Evolutionary conservation across 2,888 invertebrate genomes (phyloP), one percentile per base, ranked within the genome.

Genomic region (Pyrochroa serraticornis): DNA sequence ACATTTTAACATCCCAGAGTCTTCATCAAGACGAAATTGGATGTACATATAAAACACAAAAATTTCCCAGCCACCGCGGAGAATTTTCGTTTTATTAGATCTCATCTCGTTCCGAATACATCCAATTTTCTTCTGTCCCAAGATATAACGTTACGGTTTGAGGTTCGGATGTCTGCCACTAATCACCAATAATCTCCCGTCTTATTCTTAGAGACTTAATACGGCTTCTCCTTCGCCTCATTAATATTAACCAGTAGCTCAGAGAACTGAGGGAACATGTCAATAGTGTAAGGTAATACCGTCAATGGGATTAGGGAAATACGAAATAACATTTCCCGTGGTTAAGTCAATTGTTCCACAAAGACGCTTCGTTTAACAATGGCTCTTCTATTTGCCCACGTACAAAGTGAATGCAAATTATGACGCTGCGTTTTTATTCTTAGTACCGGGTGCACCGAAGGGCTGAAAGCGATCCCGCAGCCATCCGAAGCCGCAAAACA

Each of bases 271-370:
- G 66, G 69, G 70, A 64, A 71, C 70, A 70, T 70, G 74, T 72
- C 72, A 72, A 72, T 72, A 69, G 71, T 69, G 71, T 71, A 73
- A 72, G 70, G 68, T 66, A 68, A 72, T 70, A 70, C 71, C 70
- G 69, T 66, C 68, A 70, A 74, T 71, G 66, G 69, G 73, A 74
- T 74, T 73, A 73, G 72, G 72, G 69, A 72, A 72, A 72, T 73
- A 59, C 67, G 68, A 69, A 70, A 71, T 71, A 73, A 68, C 71
- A 70, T 72, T 71, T 71, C 71, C 64, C 56, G 70, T 63, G 67
- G 70, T 69, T 69, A 72, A 73, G 68, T 71, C 71, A 71, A 72
- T 72, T 73, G 69, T 71, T 73, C 65, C 70, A 55, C 64, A 66
- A 66, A 68, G 68, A 67, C 62, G 72, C 66, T 72, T 71, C 70